A percentile compares a stretch with the other conserved stretches of the same genome.
phyloP scores from a whole-genome alignment of 2,797 vertebrate species.

The Botia kubotai region DNA sequence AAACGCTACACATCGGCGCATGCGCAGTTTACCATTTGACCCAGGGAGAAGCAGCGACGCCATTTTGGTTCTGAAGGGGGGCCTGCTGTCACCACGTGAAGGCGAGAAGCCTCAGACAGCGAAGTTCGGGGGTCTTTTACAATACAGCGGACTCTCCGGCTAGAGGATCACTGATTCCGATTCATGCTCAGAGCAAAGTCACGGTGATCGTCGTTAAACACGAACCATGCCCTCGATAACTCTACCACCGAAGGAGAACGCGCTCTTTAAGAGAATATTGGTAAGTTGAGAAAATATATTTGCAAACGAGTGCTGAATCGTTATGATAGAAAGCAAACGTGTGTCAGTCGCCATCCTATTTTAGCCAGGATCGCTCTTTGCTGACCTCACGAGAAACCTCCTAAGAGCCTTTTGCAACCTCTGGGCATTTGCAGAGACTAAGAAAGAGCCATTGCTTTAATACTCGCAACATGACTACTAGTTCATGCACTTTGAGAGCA shows the following conservation, averaged over 20 bases:
- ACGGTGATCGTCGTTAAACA: conserved; percentile 56
- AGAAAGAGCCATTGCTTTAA: not conserved
- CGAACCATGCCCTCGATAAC: conserved; percentile 91
- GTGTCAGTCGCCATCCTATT: conserved; percentile 38
- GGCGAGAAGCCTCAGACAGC: conserved; percentile 63
- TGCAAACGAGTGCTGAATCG: not conserved
- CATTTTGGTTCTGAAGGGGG: conserved; percentile 80
- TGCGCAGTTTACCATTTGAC: conserved; percentile 65
- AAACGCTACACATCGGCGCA: conserved; percentile 27
- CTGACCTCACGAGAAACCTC: conserved; percentile 10
- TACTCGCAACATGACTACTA: conserved; percentile 15
- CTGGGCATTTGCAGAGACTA: not conserved
- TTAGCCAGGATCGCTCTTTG: conserved; percentile 21
- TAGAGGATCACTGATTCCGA: conserved; percentile 49
- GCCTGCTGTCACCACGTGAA: conserved; percentile 85
- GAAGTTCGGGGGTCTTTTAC: conserved; percentile 63
- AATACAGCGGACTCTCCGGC: conserved; percentile 9
- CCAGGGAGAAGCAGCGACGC: conserved; percentile 80
- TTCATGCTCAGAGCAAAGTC: conserved; percentile 49
- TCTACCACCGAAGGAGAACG: conserved; percentile 96
- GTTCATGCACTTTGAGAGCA: conserved; percentile 24
- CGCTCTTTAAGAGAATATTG: conserved; percentile 96
- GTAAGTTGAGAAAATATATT: conserved; percentile 76
- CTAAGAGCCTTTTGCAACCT: not conserved
- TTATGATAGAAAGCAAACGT: conserved; percentile 42